Evolutionary conservation across 2,797 vertebrate genomes (phyloP).

Genomic region (Cyclura pinguis): DNA sequence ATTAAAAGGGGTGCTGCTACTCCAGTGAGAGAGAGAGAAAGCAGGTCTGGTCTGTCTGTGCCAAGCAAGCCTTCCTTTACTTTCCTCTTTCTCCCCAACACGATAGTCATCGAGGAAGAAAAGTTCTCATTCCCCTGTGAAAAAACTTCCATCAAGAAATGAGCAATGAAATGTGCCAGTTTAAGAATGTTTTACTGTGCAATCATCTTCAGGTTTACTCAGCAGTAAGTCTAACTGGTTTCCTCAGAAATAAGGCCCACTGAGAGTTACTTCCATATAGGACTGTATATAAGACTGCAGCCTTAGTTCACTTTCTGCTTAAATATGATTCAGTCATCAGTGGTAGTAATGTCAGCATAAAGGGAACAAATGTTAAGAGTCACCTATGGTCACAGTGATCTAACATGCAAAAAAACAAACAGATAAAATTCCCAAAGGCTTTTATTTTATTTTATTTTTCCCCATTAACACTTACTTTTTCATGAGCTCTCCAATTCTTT

Average conservation of each 20-base stretch:
- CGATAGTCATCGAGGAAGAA: not conserved
- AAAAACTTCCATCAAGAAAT: slow-evolving; percentile 9
- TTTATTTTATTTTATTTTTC: slow-evolving; percentile 37
- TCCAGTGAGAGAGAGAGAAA: no score
- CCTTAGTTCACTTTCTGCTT: slow-evolving; percentile 20
- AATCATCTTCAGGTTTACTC: not conserved
- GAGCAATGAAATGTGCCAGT: slow-evolving; percentile 17
- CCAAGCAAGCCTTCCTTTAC: no score
- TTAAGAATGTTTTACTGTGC: slow-evolving; percentile 43
- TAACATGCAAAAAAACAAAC: slow-evolving; percentile 26
- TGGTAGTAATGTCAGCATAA: not conserved
- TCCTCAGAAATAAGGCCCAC: not conserved
- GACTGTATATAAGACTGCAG: not conserved
- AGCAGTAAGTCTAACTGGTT: not conserved
- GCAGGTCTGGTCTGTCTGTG: no score
- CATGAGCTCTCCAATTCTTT: slow-evolving; percentile 94
- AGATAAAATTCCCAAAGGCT: slow-evolving; percentile 36
- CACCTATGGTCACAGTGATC: slow-evolving; percentile 26
- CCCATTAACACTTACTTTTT: slow-evolving; percentile 87
- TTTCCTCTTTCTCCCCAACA: no score
- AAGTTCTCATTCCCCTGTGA: not conserved
- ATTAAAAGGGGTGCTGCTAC: no score
- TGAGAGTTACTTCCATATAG: not conserved
- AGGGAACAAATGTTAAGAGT: not conserved
- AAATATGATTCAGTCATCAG: not conserved